phyloP scores from a whole-genome alignment of 2,113 vertebrate genomes.

The Geococcyx californianus region DNA sequence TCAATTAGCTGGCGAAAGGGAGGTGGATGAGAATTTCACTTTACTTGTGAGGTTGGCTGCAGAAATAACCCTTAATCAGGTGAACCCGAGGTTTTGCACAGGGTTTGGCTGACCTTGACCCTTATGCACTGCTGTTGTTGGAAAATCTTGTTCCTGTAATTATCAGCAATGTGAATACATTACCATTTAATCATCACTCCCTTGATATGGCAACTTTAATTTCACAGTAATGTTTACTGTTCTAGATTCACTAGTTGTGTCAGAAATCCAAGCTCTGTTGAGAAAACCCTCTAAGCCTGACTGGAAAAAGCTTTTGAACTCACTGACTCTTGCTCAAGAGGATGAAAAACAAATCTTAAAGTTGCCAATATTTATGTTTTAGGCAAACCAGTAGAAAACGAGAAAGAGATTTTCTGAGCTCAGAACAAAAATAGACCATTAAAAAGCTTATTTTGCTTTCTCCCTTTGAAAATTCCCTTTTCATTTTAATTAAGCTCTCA shows the following conservation, averaged over 20 bases:
- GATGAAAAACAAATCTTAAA: slow-evolving; percentile 40
- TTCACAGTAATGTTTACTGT: slow-evolving; percentile 10
- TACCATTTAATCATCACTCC: slow-evolving; percentile 4
- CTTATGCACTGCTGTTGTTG: not conserved
- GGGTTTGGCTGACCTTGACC: not conserved
- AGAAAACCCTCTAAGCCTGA: slow-evolving; percentile 26
- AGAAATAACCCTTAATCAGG: not conserved
- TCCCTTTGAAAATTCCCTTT: slow-evolving; percentile 45
- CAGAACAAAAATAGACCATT: slow-evolving; percentile 41
- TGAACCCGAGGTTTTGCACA: not conserved
- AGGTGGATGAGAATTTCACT: not conserved
- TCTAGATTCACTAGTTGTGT: slow-evolving; percentile 36
- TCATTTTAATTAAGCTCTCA: slow-evolving; percentile 60
- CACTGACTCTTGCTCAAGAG: slow-evolving; percentile 35
- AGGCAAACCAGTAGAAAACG: not conserved
- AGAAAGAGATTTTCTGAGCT: slow-evolving; percentile 7
- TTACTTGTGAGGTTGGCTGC: not conserved
- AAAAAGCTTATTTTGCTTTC: slow-evolving; percentile 54
- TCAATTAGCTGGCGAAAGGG: not conserved
- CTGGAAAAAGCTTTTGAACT: slow-evolving; percentile 61
- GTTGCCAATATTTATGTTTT: slow-evolving; percentile 53
- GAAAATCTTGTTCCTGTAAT: not conserved
- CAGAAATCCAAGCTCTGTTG: slow-evolving; percentile 31
- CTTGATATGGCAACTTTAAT: slow-evolving; percentile 30
- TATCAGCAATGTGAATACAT: not conserved